These are phyloP conservation scores for Rutilus rutilus DNA, from an alignment of 2,113 vertebrate genomes.

Conservation along the genomic window DNA sequence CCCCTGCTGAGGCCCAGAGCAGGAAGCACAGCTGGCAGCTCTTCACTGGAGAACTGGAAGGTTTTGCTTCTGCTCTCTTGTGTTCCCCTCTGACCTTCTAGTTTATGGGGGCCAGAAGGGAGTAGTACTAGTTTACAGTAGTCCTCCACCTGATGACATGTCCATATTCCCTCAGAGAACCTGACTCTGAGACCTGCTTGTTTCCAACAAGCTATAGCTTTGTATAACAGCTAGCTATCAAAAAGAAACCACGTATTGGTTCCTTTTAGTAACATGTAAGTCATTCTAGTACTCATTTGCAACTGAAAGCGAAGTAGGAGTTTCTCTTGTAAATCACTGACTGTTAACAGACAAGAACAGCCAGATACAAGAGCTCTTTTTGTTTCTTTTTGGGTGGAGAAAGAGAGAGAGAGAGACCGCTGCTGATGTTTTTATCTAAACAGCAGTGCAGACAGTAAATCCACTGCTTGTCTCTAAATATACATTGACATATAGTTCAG, in stretches of 20 bases:
- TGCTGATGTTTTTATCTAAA: constrained; percentile 51
- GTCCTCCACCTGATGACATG: constrained; percentile 35
- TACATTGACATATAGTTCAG: constrained; percentile 38
- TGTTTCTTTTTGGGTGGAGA: constrained; percentile 17
- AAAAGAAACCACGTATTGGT: neutral
- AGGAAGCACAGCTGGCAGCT: constrained; percentile 58
- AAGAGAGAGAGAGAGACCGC: constrained; percentile 16
- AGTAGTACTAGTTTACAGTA: constrained; percentile 30
- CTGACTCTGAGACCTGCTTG: constrained; percentile 3
- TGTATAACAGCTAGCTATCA: neutral
- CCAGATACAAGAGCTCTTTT: constrained; percentile 41
- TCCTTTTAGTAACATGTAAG: neutral
- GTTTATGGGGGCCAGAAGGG: constrained; percentile 30
- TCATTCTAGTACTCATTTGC: constrained; percentile 7
- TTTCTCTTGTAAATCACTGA: constrained; percentile 22
- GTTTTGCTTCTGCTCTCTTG: neutral
- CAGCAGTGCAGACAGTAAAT: constrained; percentile 48
- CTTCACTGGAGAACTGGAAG: constrained; percentile 43
- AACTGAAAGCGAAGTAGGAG: neutral
- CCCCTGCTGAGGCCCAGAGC: constrained; percentile 25
- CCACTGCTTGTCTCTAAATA: constrained; percentile 31
- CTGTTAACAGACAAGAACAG: constrained; percentile 15
- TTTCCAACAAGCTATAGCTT: neutral
- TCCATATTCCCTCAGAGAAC: neutral
- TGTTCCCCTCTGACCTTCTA: constrained; percentile 2